Conservation (phyloP, 2,888 invertebrate genomes). For the Acronicta alni region DNA sequence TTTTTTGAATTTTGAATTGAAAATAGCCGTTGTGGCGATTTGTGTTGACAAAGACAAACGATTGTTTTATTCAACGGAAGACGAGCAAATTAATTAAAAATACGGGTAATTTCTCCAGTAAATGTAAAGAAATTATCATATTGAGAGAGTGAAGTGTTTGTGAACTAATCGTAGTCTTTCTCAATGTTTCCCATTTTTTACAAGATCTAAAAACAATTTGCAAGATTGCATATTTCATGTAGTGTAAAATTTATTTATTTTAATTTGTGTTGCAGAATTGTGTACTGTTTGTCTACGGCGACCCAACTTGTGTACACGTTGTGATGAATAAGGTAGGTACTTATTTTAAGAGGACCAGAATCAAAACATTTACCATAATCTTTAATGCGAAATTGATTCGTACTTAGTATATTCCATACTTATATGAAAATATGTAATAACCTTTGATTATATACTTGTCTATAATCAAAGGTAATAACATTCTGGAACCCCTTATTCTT, state of each 20-base stretch:
- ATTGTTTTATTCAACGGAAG: conserved; percentile 28
- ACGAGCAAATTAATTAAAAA: conserved; percentile 9
- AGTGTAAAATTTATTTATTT: background rate
- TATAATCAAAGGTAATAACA: too few relatives aligned
- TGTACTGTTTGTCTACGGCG: conserved; percentile 1
- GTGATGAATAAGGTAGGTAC: conserved; percentile 52
- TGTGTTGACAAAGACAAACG: conserved; percentile 50
- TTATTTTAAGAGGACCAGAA: background rate
- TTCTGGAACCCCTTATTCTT: too few relatives aligned
- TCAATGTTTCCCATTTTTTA: background rate
- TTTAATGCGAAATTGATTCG: too few relatives aligned
- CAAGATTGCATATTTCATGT: conserved; percentile 1
- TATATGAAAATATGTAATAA: too few relatives aligned
- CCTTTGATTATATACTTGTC: too few relatives aligned
- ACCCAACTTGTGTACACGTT: conserved; percentile 16
- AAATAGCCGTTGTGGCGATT: conserved; percentile 59
- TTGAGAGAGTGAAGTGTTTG: conserved; percentile 1
- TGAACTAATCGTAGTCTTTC: background rate
- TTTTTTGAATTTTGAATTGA: conserved; percentile 68
- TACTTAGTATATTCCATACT: background rate
- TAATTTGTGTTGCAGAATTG: conserved; percentile 29
- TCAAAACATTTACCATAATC: background rate
- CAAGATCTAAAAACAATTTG: background rate
- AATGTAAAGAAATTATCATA: background rate
- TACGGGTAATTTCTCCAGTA: conserved; percentile 17